Evolutionary conservation across 2,113 vertebrate species (phyloP), one percentile per base, ranked within the genome.

Genomic region (Gnathonemus echidnorhynchus): DNA sequence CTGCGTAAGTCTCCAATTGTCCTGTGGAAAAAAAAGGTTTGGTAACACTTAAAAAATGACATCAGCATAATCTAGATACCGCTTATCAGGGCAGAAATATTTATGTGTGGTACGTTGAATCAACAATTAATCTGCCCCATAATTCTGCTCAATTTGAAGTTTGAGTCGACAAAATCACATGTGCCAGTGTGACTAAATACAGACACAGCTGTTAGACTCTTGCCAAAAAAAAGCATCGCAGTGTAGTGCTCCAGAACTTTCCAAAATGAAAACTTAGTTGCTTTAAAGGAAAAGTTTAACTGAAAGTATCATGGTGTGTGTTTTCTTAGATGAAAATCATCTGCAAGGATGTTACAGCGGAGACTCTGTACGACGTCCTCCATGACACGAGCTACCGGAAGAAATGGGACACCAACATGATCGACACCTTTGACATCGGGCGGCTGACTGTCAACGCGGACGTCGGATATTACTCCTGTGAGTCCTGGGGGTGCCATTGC

Each of bases 341-440:
- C 74, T 98, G 97, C 93, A 97, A 97, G 92, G 97, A 97, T 0
- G 97, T 98, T 39, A 90, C 94, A 0, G 97, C 97, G 0, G 97
- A 97, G 92, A 98, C 96, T 0, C 94, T 98, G 35, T 98, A 98
- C 0, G 97, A 98, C 0, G 97, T 98, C 90, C 95, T 98, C 86
- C 97, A 98, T 0, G 97, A 98, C 94, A 97, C 95, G 88, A 93
- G 91, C 92, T 98, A 98, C 94, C 96, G 97, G 88, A 96, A 91
- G 93, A 98, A 98, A 86, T 98, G 97, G 97, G 97, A 98, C 94
- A 94, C 95, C 0, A 97, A 97, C 94, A 97, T 98, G 97, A 97
- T 98, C 0, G 97, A 98, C 92, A 98, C 97, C 21, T 97, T 96
- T 1, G 97, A 98, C 93, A 98, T 98, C 2, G 97, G 96, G 4